phyloP scores from a whole-genome alignment of 2,888 invertebrate genomes.

The Hypolimnas misippus region DNA sequence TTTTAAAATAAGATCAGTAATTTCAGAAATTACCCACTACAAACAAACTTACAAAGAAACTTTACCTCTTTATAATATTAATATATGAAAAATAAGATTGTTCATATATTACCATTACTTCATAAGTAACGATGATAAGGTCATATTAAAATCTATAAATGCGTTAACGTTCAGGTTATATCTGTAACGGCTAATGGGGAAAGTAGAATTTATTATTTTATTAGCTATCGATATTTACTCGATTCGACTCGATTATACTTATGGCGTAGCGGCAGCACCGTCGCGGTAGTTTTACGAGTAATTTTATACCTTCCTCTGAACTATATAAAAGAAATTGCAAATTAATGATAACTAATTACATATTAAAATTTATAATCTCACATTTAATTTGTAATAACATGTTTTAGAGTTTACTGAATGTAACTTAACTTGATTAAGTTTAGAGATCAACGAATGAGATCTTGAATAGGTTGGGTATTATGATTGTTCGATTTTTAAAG shows the following conservation, averaged over 20 bases:
- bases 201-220: constrained; percentile 58
- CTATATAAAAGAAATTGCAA: background rate
- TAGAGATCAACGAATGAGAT: too few relatives aligned
- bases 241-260: constrained; percentile 24
- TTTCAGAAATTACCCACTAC: too few relatives aligned
- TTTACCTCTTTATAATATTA: background rate
- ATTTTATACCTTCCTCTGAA: background rate
- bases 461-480: too few relatives aligned
- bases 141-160: constrained; percentile 41
- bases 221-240: constrained; percentile 48
- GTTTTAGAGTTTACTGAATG: background rate
- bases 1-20: too few relatives aligned
- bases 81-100: background rate
- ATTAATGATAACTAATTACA: background rate
- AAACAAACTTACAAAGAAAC: background rate
- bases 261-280: constrained; percentile 9
- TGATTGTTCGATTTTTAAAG: too few relatives aligned
- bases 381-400: background rate
- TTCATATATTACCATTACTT: background rate
- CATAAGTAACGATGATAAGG: constrained; percentile 33
- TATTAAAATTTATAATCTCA: background rate
- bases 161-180: constrained; percentile 38
- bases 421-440: background rate
- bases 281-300: constrained; percentile 29
- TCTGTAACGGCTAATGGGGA: constrained; percentile 46